Evolutionary conservation across 2,888 invertebrate genomes (phyloP), one percentile per base, ranked within the genome.

Genomic region (Serripes groenlandicus): DNA sequence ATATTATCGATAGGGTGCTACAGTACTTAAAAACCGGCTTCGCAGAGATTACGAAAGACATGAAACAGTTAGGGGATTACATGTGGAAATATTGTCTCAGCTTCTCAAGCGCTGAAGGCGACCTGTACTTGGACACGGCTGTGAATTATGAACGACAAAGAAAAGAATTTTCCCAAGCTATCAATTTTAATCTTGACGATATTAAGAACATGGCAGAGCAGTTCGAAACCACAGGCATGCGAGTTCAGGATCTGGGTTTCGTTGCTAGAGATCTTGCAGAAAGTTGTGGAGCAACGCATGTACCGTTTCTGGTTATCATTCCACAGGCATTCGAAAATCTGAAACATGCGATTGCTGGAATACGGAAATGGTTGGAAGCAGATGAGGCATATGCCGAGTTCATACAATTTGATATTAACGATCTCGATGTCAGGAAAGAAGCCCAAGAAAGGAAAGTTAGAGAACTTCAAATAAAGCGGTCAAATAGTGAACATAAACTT

Each of bases 21-120:
- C 71, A 84, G 5, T 85, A 87, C 64, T 69, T 91, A 0, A 89
- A 89, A 34, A 87, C 87, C 26, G 90, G 89, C 15, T 92, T 93
- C 54, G 81, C 87, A 0, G 89, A 89, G 18, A 86, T 92, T 3
- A 87, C 89, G 3, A 83, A 84, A 26, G 88, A 87, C 26, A 78
- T 92, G n/a, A 82, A 88, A 73, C 75, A 80, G 32, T 73, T 93
- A 3, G 68, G 78, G 64, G 88, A 85, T 23, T 92, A 88, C 73
- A 90, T 92, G 88, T 81, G 80, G 37, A 92, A 90, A 78, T 93
- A 93, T 75, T 92, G 92, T 77, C 81, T 88, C 62, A 92, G 92
- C 78, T 93, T 92, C 81, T 89, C 88, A 32, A 72, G 82, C 15
- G 49, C 80, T 0, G 90, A 90, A 9, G 90, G 89, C 0, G 92